Percentiles rank a stretch among this genome's conserved stretches.
phyloP scores from a whole-genome alignment of 1,140 invertebrate genomes.

The Nymphalis io region DNA sequence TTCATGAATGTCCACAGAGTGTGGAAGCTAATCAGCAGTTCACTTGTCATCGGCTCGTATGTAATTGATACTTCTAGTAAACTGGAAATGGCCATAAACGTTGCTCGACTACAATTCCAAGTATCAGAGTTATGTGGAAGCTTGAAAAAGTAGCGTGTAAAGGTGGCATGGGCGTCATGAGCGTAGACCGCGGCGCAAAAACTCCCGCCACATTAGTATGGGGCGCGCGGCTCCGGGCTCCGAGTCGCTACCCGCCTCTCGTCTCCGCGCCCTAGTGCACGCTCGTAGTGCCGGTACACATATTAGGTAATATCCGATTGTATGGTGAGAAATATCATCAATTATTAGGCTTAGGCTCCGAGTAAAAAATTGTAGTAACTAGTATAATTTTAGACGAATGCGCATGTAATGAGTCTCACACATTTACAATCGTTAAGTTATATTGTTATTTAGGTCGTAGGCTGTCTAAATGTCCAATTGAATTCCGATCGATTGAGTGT shows the following conservation, averaged over 20 bases:
- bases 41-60: conserved; percentile 13
- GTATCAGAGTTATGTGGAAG: conserved; percentile 13
- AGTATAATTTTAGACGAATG: no score
- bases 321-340: no score
- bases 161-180: conserved; percentile 4
- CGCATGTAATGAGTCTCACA: no score
- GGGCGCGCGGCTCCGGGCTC: not conserved
- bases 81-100: conserved; percentile 25
- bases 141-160: conserved; percentile 13
- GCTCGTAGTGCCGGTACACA: no score
- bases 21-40: conserved; percentile 8
- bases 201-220: conserved; percentile 3
- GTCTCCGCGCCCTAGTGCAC: no score
- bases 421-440: no score
- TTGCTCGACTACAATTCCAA: conserved; percentile 2
- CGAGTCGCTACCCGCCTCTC: no score
- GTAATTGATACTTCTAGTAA: conserved; percentile 25
- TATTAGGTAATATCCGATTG: not conserved
- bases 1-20: not conserved
- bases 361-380: no score
- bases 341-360: no score
- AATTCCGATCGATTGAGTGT: no score
- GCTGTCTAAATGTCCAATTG: no score
- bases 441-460: no score
- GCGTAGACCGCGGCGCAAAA: conserved; percentile 8